phyloP scores from a whole-genome alignment of 1,140 invertebrate genomes.

The Globodera ellingtonae region DNA sequence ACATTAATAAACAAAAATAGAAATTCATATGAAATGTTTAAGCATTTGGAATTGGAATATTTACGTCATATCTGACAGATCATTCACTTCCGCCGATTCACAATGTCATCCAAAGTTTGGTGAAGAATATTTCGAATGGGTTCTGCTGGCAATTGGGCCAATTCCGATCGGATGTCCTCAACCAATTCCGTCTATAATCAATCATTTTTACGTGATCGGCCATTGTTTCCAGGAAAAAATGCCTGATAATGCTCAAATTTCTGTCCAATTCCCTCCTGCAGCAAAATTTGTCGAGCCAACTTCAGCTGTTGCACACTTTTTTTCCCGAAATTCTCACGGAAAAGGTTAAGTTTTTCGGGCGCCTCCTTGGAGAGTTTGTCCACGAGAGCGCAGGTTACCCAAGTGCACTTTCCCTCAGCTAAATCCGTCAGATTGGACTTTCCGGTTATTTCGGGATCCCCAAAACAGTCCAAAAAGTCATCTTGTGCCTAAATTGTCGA shows the following conservation, averaged over 20 bases:
- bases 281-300: conserved; percentile 27
- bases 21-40: conserved; percentile 14
- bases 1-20: not conserved
- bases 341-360: not conserved
- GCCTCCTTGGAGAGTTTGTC: conserved; percentile 58
- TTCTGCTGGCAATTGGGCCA: conserved; percentile 7
- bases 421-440: conserved; percentile 86
- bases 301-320: conserved; percentile 19
- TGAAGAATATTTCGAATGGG: not conserved
- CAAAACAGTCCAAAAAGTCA: conserved; percentile 91
- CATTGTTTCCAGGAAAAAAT: not conserved
- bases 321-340: conserved; percentile 35
- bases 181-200: conserved; percentile 22
- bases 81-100: conserved; percentile 17
- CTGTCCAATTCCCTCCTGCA: conserved; percentile 20
- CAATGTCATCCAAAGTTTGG: conserved; percentile 20
- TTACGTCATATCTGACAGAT: not conserved
- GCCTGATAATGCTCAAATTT: conserved; percentile 30
- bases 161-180: conserved; percentile 5
- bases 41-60: not conserved
- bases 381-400: conserved; percentile 86
- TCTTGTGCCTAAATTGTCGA: conserved; percentile 68
- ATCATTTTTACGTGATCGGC: not conserved
- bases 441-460: conserved; percentile 79
- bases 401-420: conserved; percentile 90